These are phyloP conservation scores for Dasysyrphus albostriatus DNA, from an alignment of 2,888 invertebrate genomes.

Conservation along the genomic window DNA sequence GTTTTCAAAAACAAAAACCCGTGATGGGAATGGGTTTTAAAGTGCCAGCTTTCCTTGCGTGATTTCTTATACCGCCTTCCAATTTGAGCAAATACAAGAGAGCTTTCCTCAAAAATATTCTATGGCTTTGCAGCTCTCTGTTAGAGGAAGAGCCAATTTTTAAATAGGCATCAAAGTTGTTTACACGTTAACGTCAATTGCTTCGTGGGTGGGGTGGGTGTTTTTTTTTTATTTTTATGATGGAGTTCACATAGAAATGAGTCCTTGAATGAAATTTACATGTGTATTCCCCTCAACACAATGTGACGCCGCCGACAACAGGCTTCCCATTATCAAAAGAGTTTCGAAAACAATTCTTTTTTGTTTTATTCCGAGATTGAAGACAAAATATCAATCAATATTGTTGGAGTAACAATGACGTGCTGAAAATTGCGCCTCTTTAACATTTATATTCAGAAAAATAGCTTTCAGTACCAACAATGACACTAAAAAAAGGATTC, in stretches of 20 bases:
- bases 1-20: constrained; percentile 23
- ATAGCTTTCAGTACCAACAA: constrained; percentile 20
- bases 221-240: too few relatives aligned
- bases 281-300: too few relatives aligned
- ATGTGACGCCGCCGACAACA: not conserved
- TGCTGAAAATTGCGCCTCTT: constrained; percentile 32
- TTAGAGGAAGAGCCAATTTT: constrained; percentile 28
- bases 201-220: not conserved
- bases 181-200: constrained; percentile 47
- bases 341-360: constrained; percentile 17
- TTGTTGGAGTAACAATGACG: constrained; percentile 29
- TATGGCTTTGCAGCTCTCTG: not conserved
- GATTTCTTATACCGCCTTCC: not conserved
- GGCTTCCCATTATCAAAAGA: not conserved
- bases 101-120: not conserved
- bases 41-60: too few relatives aligned
- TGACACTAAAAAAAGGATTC: constrained; percentile 39
- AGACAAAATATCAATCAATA: constrained; percentile 27
- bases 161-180: constrained; percentile 49
- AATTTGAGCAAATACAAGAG: not conserved
- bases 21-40: too few relatives aligned
- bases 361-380: constrained; percentile 5
- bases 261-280: constrained; percentile 17
- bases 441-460: constrained; percentile 7
- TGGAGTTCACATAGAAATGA: not conserved